These are phyloP conservation scores for Thinocorus orbignyianus DNA, from an alignment of 2,113 vertebrate species.

Conservation along the genomic window DNA sequence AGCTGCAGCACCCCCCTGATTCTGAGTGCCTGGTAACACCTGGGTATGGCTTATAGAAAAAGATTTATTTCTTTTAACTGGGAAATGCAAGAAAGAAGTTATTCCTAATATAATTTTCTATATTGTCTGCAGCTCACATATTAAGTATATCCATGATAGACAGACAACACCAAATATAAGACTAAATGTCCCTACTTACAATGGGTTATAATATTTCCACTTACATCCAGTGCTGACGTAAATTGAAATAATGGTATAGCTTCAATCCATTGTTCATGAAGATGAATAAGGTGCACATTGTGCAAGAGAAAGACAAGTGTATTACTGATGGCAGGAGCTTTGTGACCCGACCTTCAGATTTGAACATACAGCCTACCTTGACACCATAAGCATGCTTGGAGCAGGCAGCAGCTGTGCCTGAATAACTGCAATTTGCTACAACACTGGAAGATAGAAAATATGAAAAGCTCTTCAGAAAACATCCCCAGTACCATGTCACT, in stretches of 20 bases:
- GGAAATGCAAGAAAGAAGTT: not conserved
- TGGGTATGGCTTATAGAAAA: not conserved
- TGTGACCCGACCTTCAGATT: constrained; percentile 53
- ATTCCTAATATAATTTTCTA: not conserved
- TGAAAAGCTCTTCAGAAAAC: constrained; percentile 65
- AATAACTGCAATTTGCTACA: constrained; percentile 74
- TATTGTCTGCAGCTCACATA: not conserved
- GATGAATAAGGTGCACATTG: not conserved
- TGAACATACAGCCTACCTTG: constrained; percentile 42
- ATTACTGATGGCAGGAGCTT: constrained; percentile 15
- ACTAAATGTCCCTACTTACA: constrained; percentile 23
- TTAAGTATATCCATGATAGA: not conserved
- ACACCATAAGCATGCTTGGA: constrained; percentile 14
- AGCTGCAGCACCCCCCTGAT: not conserved
- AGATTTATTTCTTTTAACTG: not conserved
- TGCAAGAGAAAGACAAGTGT: constrained; percentile 41
- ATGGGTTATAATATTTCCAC: not conserved
- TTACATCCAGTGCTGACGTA: not conserved
- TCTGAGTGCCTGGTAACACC: not conserved
- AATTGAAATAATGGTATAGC: constrained; percentile 24
- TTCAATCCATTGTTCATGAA: constrained; percentile 12
- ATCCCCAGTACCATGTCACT: constrained; percentile 63
- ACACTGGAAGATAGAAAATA: constrained; percentile 50
- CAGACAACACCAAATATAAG: not conserved
- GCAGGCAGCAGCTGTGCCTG: constrained; percentile 74